phyloP scores from a whole-genome alignment of 2,888 invertebrate genomes.

The Myopa testacea region DNA sequence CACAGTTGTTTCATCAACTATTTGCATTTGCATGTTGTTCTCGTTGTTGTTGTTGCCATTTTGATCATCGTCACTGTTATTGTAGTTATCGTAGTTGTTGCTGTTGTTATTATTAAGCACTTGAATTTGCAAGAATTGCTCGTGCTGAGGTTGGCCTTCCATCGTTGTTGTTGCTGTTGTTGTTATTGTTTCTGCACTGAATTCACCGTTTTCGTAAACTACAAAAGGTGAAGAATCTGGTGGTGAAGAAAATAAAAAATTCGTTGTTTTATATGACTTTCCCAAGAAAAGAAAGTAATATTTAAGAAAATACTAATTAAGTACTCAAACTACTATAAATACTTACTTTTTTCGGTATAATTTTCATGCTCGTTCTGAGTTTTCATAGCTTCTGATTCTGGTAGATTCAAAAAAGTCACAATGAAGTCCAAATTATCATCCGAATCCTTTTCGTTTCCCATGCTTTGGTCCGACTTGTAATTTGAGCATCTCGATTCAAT shows the following conservation, averaged over 20 bases:
- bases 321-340: background rate
- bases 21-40: background rate
- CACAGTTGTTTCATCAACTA: background rate
- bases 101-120: background rate
- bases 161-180: background rate
- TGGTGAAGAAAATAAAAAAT: background rate
- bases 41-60: background rate
- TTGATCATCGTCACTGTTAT: background rate
- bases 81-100: background rate
- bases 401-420: slow-evolving; percentile 29
- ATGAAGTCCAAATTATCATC: slow-evolving; percentile 31
- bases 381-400: background rate
- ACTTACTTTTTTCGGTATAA: slow-evolving; percentile 13
- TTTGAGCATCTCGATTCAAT: slow-evolving; percentile 4
- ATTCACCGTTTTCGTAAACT: background rate
- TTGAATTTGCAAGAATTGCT: background rate
- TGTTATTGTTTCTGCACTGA: background rate
- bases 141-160: background rate
- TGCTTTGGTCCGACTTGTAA: background rate
- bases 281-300: background rate
- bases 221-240: background rate
- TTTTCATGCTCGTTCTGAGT: background rate
- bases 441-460: slow-evolving; percentile 12
- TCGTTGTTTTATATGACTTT: background rate
- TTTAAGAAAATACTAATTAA: background rate